Evolutionary conservation across 2,113 vertebrate genomes (phyloP), one percentile per base, ranked within the genome.

Genomic region (Smithornis capensis): DNA sequence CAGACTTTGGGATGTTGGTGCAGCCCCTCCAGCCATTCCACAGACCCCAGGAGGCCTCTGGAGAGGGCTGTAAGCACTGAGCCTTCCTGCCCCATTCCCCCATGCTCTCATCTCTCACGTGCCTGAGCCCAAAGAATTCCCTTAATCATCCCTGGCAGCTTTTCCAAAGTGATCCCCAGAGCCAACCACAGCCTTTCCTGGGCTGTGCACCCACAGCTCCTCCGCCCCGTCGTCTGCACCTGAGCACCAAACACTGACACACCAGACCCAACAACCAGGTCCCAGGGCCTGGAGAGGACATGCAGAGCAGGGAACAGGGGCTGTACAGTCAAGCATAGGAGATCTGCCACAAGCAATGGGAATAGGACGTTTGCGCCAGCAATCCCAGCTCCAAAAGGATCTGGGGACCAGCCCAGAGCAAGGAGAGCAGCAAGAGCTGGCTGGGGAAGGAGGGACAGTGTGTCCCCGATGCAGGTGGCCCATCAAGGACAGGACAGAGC

Each of bases 1-100:
- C 18, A 63, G 81, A 76, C 55, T 16, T n/a, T 53, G 64, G 83
- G 79, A 64, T 24, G 50, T 10, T 42, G 53, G 45, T 19, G 8
- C 2, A 6, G 27, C 4, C 16, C 76, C 27, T 5, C 6, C 1
- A 0, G 49, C 9, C 65, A 25, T n/a, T 37, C 8, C 38, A 6
- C 28, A 31, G 79, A 8, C 19, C 28, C 27, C 5, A 5, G 8
- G 18, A 59, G 16, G 73, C 7, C n/a, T 33, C 80, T 18, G 53
- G 31, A 40, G 12, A 18, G 21, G 11, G 31, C 74, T 56, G 5
- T 3, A 31, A 77, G 90, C 53, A 33, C n/a, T 2, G 0, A 19
- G 21, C n/a, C 33, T 74, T 62, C 52, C 62, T 50, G 69, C 52
- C 47, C 69, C 19, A 33, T 7, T 24, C 62, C 33, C 59, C 15